Evolutionary conservation across 2,113 vertebrate genomes (phyloP).

Genomic region (Pelvicachromis taeniatus): DNA sequence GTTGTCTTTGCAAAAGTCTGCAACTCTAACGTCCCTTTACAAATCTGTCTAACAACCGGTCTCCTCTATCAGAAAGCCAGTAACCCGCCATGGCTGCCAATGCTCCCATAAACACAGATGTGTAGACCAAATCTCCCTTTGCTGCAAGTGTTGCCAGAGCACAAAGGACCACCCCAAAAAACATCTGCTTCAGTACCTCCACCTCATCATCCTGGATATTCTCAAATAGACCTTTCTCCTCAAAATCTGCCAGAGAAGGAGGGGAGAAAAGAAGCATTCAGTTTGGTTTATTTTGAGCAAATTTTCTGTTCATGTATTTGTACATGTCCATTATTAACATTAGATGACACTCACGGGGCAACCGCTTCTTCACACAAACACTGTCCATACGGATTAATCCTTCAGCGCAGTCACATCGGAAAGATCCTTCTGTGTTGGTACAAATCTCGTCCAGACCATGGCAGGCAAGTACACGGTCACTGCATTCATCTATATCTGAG

Average conservation of each 20-base stretch:
- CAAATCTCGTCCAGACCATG: constrained; percentile 80
- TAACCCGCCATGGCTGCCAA: constrained; percentile 90
- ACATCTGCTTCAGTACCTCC: constrained; percentile 96
- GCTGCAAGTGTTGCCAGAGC: constrained; percentile 90
- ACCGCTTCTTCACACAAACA: constrained; percentile 78
- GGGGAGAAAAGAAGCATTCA: neutral
- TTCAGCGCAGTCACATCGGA: constrained; percentile 80
- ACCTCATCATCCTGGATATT: constrained; percentile 92
- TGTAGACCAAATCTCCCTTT: constrained; percentile 95
- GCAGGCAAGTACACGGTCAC: constrained; percentile 74
- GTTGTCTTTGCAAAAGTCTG: neutral
- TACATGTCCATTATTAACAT: neutral
- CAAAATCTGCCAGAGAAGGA: constrained; percentile 61
- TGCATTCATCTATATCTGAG: constrained; percentile 88
- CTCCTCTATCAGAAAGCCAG: constrained; percentile 89
- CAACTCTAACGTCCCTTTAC: constrained; percentile 71
- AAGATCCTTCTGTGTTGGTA: constrained; percentile 83
- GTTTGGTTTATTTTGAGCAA: neutral
- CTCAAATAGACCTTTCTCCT: constrained; percentile 84
- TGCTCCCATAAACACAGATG: constrained; percentile 90
- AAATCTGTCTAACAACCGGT: constrained; percentile 81
- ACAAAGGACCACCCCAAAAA: constrained; percentile 90
- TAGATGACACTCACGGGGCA: constrained; percentile 63
- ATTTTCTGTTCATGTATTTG: neutral
- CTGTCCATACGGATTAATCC: constrained; percentile 71